phyloP scores from a whole-genome alignment of 2,113 vertebrate species.

The Terrapene triunguis region DNA sequence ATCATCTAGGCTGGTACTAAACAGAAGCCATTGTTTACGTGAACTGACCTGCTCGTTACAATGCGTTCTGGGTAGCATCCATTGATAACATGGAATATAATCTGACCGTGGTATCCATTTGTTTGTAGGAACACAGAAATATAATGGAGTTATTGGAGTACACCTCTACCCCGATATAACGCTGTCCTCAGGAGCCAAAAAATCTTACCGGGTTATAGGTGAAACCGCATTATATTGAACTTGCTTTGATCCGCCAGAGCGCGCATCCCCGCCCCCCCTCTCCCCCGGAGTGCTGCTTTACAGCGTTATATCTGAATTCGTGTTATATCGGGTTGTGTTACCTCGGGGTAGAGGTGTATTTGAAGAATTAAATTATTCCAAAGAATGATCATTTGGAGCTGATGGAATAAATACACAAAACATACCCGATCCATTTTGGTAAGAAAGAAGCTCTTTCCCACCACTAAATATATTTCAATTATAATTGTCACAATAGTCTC shows the following conservation, averaged over 20 bases:
- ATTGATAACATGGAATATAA: background rate
- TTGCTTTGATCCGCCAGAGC: no score
- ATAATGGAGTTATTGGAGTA: slow-evolving; percentile 13
- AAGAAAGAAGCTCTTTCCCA: slow-evolving; percentile 22
- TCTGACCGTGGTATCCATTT: background rate
- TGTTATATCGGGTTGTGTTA: no score
- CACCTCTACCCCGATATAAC: no score
- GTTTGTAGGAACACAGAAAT: background rate
- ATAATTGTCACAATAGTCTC: slow-evolving; percentile 53
- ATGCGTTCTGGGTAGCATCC: background rate
- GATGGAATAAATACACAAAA: slow-evolving; percentile 24
- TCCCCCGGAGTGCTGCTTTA: no score
- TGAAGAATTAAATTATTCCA: slow-evolving; percentile 38
- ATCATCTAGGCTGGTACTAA: background rate
- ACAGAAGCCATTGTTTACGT: background rate
- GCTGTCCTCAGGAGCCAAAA: no score
- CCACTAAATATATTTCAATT: slow-evolving; percentile 33
- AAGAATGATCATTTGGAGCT: background rate
- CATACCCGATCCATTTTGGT: background rate
- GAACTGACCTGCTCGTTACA: background rate
- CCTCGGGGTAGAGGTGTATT: background rate
- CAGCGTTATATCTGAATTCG: no score
- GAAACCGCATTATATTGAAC: no score
- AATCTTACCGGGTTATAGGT: no score
- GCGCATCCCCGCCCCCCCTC: no score